phyloP scores from a whole-genome alignment of 92 coral and sea anemone species.

The Nematostella vectensis region DNA sequence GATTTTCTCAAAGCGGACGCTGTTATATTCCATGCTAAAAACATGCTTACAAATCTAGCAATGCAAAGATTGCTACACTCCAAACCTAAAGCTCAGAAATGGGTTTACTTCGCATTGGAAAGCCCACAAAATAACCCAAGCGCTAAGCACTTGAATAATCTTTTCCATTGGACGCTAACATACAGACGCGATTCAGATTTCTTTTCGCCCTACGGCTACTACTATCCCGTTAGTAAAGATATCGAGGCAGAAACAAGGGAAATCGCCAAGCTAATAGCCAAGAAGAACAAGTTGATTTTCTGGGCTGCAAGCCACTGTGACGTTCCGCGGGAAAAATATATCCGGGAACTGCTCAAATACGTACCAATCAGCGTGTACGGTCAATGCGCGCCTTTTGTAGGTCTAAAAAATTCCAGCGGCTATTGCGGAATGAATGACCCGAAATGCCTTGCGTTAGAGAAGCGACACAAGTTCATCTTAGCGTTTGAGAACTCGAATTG shows the following conservation, averaged over 20 bases:
- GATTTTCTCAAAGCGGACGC: conserved; percentile 25
- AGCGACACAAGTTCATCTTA: conserved; percentile 22
- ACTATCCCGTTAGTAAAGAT: conserved; percentile 10
- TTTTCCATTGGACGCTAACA: conserved; percentile 42
- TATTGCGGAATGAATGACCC: conserved; percentile 26
- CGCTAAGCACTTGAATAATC: conserved; percentile 13
- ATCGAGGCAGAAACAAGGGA: neutral
- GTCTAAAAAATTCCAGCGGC: conserved; percentile 11
- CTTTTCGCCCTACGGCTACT: conserved; percentile 36
- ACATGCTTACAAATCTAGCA: conserved; percentile 14
- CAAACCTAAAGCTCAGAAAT: conserved; percentile 25
- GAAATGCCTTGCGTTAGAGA: conserved; percentile 21
- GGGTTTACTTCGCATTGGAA: conserved; percentile 44
- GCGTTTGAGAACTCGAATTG: conserved; percentile 48
- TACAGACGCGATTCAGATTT: conserved; percentile 32
- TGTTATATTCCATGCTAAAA: conserved; percentile 30
- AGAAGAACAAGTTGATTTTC: conserved; percentile 21
- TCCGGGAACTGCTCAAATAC: conserved; percentile 18
- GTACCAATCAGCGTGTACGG: conserved; percentile 21
- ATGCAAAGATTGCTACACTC: conserved; percentile 11
- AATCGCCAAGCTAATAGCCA: conserved; percentile 6
- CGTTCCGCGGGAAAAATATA: conserved; percentile 25
- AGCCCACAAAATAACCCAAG: conserved; percentile 18
- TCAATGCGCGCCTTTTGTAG: conserved; percentile 11
- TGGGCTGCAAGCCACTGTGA: conserved; percentile 46